Percentiles rank a stretch among this genome's conserved stretches.
Evolutionary conservation across 2,888 invertebrate species (phyloP).

Genomic region (Dryobotodes eremita): DNA sequence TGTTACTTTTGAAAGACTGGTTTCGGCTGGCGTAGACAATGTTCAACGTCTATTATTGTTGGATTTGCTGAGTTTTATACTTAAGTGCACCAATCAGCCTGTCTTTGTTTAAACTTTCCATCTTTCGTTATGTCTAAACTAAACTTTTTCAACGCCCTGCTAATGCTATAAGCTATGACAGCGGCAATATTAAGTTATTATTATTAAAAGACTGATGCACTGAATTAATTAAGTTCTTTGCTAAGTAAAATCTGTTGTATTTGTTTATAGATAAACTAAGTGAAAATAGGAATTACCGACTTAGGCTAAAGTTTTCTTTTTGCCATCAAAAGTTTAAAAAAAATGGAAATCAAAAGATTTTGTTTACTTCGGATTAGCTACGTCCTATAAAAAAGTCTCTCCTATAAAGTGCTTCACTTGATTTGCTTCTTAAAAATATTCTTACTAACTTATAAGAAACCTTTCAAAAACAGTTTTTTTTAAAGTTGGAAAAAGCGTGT

Average conservation of each 20-base stretch:
- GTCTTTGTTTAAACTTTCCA: not conserved
- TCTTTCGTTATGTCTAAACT: not conserved
- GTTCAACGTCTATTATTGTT: conserved; percentile 13
- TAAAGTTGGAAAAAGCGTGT: conserved; percentile 1
- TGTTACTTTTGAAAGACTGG: not conserved
- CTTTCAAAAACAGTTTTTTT: not conserved
- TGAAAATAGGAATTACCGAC: not conserved
- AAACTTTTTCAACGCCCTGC: not conserved
- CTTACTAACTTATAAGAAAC: not conserved
- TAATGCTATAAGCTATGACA: not conserved
- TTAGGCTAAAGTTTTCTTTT: too few species aligned
- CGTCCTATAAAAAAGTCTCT: not conserved
- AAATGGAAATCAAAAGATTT: too few species aligned
- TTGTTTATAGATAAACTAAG: not conserved
- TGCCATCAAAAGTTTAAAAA: too few species aligned
- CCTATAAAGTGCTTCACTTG: not conserved
- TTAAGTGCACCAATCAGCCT: conserved; percentile 17
- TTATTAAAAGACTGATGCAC: not conserved
- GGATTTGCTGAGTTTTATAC: not conserved
- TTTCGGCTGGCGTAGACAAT: not conserved
- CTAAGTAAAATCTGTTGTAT: too few species aligned
- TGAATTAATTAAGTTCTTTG: not conserved
- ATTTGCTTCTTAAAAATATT: not conserved
- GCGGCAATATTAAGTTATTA: not conserved
- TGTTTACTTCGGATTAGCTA: too few species aligned